These are phyloP conservation scores for Chrysolina haemoptera DNA, from an alignment of 2,888 invertebrate species.

Conservation along the genomic window DNA sequence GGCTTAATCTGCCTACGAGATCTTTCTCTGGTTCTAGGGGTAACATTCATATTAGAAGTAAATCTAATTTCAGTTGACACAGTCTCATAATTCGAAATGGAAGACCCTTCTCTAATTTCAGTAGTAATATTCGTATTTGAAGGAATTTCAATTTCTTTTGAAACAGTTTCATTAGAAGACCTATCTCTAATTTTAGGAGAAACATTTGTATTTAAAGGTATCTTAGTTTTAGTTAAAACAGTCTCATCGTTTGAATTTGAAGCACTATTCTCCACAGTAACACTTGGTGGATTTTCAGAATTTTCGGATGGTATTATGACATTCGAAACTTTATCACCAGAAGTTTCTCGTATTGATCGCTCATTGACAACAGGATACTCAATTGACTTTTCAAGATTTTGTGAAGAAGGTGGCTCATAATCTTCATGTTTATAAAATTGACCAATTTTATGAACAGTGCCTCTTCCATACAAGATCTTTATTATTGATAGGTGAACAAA, in stretches of 20 bases:
- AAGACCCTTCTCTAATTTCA: background rate
- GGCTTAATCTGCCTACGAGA: conserved; percentile 24
- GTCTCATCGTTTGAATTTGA: conserved; percentile 9
- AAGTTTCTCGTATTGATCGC: conserved; percentile 1
- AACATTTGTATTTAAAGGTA: background rate
- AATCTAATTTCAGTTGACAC: background rate
- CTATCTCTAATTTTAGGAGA: background rate
- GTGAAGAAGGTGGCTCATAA: conserved; percentile 20
- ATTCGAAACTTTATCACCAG: conserved; percentile 11
- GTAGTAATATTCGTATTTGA: background rate
- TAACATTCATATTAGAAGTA: background rate
- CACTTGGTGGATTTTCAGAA: conserved; percentile 8
- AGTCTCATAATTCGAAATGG: background rate
- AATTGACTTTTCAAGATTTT: conserved; percentile 8
- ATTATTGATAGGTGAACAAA: conserved; percentile 30
- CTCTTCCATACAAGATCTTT: conserved; percentile 27
- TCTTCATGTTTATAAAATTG: conserved; percentile 26
- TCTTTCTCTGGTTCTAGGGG: conserved; percentile 6
- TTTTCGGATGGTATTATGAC: background rate
- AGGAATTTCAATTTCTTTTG: background rate
- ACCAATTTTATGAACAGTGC: conserved; percentile 26
- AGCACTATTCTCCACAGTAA: conserved; percentile 4
- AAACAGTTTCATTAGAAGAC: no score
- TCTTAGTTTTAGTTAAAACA: conserved; percentile 20
- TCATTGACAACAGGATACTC: conserved; percentile 5